Percentiles rank a stretch among this genome's conserved stretches.
Conservation (phyloP, 2,797 vertebrate species). For the Molossus molossus region DNA sequence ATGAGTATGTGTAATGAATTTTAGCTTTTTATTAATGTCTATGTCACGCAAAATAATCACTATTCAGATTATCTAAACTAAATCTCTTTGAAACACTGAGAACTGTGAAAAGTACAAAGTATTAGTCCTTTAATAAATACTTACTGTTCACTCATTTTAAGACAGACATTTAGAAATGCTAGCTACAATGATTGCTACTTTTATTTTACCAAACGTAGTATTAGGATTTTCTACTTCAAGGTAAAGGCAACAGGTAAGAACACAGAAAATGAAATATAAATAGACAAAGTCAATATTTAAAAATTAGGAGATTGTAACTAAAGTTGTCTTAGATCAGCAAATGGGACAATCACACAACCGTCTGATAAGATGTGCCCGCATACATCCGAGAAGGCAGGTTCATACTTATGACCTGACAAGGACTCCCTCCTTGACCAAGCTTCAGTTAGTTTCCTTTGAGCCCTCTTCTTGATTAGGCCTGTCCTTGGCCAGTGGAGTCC, state of each 20-base stretch:
- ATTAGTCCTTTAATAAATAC: not conserved
- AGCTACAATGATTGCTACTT: not conserved
- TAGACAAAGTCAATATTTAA: conserved; percentile 21
- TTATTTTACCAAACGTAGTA: conserved; percentile 14
- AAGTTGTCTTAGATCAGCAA: not conserved
- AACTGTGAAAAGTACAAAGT: conserved; percentile 51
- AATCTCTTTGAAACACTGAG: conserved; percentile 16
- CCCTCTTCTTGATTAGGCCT: not conserved
- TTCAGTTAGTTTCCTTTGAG: not conserved
- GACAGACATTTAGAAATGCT: conserved; percentile 36
- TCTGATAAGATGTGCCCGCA: not conserved
- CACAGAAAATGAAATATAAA: not conserved
- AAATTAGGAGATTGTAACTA: conserved; percentile 45
- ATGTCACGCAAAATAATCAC: conserved; percentile 25
- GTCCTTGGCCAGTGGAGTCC: not conserved
- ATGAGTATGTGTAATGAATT: conserved; percentile 19
- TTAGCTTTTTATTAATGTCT: conserved; percentile 41
- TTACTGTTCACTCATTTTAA: not conserved
- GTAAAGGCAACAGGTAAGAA: conserved; percentile 8
- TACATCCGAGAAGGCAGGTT: not conserved
- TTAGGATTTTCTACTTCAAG: not conserved
- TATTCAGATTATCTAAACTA: conserved; percentile 19
- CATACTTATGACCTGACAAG: not conserved
- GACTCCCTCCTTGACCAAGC: not conserved
- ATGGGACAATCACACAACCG: not conserved